phyloP scores from a whole-genome alignment of 2,113 vertebrate genomes.

The Clarias gariepinus region DNA sequence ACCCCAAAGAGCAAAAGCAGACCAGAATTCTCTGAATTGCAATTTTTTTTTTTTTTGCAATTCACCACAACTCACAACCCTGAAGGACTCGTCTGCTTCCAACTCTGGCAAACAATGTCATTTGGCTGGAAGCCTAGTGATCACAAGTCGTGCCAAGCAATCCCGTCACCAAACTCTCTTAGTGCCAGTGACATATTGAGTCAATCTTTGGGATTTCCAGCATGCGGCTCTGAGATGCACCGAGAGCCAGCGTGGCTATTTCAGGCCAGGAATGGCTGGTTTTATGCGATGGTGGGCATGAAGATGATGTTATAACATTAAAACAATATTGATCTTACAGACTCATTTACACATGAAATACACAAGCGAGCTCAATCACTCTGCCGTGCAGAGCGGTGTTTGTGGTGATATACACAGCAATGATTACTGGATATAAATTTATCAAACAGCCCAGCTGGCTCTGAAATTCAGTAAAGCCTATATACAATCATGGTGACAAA shows the following conservation, averaged over 20 bases:
- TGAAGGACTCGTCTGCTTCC: slow-evolving; percentile 15
- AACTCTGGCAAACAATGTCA: slow-evolving; percentile 38
- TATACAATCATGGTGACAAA: slow-evolving; percentile 1
- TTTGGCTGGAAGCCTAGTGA: slow-evolving; percentile 28
- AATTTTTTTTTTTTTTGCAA: not conserved
- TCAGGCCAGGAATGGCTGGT: not conserved
- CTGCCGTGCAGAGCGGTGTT: not conserved
- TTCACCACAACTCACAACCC: slow-evolving; percentile 9
- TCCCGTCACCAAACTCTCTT: slow-evolving; percentile 30
- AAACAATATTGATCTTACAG: slow-evolving; percentile 4
- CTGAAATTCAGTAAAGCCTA: not conserved
- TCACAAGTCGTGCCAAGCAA: slow-evolving; percentile 27
- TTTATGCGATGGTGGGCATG: slow-evolving; percentile 17
- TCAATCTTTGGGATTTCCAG: slow-evolving; percentile 28
- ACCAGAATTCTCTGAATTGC: not conserved
- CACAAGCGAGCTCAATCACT: not conserved
- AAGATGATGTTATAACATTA: slow-evolving; percentile 12
- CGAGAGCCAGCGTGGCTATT: slow-evolving; percentile 12
- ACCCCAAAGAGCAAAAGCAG: not conserved
- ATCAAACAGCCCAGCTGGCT: slow-evolving; percentile 9
- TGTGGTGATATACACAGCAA: not conserved
- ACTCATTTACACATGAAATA: not conserved
- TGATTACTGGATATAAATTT: slow-evolving; percentile 7
- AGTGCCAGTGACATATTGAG: slow-evolving; percentile 34
- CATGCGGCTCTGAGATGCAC: slow-evolving; percentile 9